Evolutionary conservation across 2,888 invertebrate genomes (phyloP).

Genomic region (Acanthosepion pharaonis): DNA sequence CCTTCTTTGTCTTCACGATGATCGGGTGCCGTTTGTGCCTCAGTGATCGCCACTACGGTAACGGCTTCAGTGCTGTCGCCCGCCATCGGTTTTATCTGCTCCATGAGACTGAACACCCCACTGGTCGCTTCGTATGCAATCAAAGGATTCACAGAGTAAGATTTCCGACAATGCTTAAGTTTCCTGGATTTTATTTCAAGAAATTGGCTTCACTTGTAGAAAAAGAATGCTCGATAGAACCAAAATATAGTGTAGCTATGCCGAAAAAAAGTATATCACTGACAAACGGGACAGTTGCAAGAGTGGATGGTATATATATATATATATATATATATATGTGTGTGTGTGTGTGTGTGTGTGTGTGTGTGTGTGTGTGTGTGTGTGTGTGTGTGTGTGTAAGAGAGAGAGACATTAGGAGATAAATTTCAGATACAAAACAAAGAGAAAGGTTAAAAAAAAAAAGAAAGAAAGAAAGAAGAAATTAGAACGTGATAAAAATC

Average conservation of each 20-base stretch:
- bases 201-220: background rate
- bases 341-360: background rate
- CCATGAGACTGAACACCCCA: background rate
- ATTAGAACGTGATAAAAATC: background rate
- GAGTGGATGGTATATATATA: background rate
- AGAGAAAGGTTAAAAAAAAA: background rate
- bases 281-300: conserved; percentile 2
- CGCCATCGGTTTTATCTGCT: background rate
- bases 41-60: background rate
- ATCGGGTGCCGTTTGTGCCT: background rate
- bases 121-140: background rate
- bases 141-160: background rate
- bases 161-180: background rate
- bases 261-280: background rate
- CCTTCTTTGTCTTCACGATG: background rate
- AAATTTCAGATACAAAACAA: background rate
- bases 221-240: background rate
- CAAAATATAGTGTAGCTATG: background rate
- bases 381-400: background rate
- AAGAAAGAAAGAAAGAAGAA: background rate
- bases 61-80: background rate
- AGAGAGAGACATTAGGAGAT: background rate
- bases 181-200: background rate
- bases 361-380: background rate
- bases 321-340: background rate